Evolutionary conservation across 2,888 invertebrate genomes (phyloP), one percentile per base, ranked within the genome.

Genomic region (Nomada hirtipes): DNA sequence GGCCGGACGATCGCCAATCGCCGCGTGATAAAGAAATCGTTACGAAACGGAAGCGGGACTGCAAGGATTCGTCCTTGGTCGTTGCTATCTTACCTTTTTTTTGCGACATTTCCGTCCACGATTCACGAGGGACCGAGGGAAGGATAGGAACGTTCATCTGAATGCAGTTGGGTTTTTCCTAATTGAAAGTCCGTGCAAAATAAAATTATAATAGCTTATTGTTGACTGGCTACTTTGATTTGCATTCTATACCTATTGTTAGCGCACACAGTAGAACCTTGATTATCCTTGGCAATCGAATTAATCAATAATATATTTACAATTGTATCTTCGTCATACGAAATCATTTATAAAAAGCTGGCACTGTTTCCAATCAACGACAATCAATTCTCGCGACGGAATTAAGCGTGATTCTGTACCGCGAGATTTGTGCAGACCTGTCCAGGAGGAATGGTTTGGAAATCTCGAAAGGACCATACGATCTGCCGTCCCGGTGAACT

Each of bases 381-480:
- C n/a, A n/a, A n/a, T n/a, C n/a, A n/a, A n/a, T 50, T 50, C 3
- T 9, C 13, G 1, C 55, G 36, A 18, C 42, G 36, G 57, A 61
- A 68, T 68, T 63, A 60, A 61, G 55, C 18, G 26, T 2, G 13
- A 4, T 47, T 47, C 15, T 47, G 20, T 53, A 1, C 0, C 18
- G 53, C 57, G 36, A 57, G 55, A 44, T 63, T 63, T 47, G 7
- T 23, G n/a, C 13, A 15, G 26, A 42, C 47, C 23, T 20, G 50
- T 11, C 36, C 57, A 68, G 26, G 23, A 13, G 42, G 23, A 50
- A 15, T 29, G 23, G 50, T 23, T n/a, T 26, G 9, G 64, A 85
- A 88, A 87, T 84, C 79, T 76, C 20, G 81, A 87, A 82, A 83
- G 82, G 82, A 67, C 71, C 76, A 70, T 68, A 74, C 69, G 69